Conservation (phyloP, 2,888 invertebrate species). For the Cantharis rustica region DNA sequence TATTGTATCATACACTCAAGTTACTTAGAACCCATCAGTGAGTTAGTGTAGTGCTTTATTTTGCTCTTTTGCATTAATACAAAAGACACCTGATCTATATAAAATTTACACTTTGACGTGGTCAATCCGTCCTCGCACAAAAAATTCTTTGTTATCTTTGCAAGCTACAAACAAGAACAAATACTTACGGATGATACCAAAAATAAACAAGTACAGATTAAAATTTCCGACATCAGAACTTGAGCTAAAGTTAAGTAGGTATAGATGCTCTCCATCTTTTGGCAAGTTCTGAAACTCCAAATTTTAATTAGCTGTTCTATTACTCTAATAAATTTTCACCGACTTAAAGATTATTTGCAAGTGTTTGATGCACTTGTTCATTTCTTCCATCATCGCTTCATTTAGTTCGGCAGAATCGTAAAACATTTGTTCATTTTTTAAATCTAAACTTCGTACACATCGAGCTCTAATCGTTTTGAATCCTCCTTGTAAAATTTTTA, state of each 20-base stretch:
- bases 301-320: not conserved
- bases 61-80: too few species aligned
- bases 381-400: conserved; percentile 37
- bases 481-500: conserved; percentile 39
- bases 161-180: not conserved
- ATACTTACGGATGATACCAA: conserved; percentile 38
- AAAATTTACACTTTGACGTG: too few species aligned
- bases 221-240: conserved; percentile 40
- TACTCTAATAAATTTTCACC: not conserved
- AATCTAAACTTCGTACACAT: conserved; percentile 31
- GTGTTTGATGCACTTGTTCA: conserved; percentile 37
- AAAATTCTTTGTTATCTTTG: too few species aligned
- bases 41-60: too few species aligned
- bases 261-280: conserved; percentile 38
- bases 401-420: conserved; percentile 27
- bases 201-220: conserved; percentile 42
- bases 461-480: conserved; percentile 39
- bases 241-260: conserved; percentile 38
- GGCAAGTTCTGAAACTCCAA: conserved; percentile 35
- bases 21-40: too few species aligned
- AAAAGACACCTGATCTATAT: too few species aligned
- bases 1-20: too few species aligned
- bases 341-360: conserved; percentile 40
- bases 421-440: conserved; percentile 11
- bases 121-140: too few species aligned